These are phyloP conservation scores for Acronicta aceris DNA, from an alignment of 2,888 invertebrate species.

Conservation along the genomic window DNA sequence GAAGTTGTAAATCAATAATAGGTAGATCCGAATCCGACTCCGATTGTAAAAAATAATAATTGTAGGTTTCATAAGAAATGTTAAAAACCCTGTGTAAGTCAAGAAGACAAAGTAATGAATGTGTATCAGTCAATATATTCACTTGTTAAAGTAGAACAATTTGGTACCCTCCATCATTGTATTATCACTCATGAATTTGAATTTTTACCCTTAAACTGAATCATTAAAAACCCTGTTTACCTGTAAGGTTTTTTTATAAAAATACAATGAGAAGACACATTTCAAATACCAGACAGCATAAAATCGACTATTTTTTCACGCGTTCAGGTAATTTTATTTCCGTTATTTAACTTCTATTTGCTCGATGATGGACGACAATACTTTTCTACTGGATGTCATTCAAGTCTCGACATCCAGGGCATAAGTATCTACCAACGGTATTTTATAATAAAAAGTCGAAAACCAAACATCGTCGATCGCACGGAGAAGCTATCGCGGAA, in stretches of 20 bases:
- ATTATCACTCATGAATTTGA: conserved; percentile 33
- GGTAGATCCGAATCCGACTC: background rate
- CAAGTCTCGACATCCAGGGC: conserved; percentile 8
- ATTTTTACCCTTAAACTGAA: conserved; percentile 61
- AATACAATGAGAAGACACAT: conserved; percentile 54
- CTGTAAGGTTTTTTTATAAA: conserved; percentile 64
- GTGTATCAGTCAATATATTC: conserved; percentile 36
- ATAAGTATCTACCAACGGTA: conserved; percentile 17
- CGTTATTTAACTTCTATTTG: conserved; percentile 28
- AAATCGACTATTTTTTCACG: conserved; percentile 38
- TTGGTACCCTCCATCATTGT: conserved; percentile 19
- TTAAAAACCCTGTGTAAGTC: conserved; percentile 32
- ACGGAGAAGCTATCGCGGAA: conserved; percentile 18
- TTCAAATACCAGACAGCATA: conserved; percentile 49
- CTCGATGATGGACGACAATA: conserved; percentile 38
- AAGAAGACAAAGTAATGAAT: conserved; percentile 27
- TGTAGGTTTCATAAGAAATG: conserved; percentile 10
- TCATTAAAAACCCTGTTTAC: conserved; percentile 81
- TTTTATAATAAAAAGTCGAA: conserved; percentile 37
- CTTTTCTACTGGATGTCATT: conserved; percentile 10
- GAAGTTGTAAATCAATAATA: conserved; percentile 15
- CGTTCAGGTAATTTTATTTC: conserved; percentile 22
- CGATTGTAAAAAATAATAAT: background rate
- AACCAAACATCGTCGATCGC: conserved; percentile 27
- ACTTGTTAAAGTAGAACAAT: conserved; percentile 28